Conservation (phyloP, 35 echinoderm and acorn worm genomes). For the Acanthaster planci region DNA sequence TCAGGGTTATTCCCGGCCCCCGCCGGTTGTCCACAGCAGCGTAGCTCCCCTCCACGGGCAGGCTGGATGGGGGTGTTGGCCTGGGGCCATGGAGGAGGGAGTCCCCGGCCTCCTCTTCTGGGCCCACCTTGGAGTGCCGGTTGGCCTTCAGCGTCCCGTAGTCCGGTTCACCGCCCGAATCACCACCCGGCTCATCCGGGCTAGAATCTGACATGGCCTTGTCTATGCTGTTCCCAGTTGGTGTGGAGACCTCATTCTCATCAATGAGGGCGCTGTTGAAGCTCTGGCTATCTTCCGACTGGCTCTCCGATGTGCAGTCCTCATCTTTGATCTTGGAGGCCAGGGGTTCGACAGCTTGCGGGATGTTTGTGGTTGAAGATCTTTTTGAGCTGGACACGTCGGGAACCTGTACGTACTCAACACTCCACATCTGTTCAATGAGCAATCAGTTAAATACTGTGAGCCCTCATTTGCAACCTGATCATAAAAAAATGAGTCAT, state of each 20-base stretch:
- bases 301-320: slow-evolving; percentile 66
- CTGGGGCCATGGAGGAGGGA: neutral
- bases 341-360: neutral
- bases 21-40: neutral
- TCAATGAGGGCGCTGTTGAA: slow-evolving; percentile 57
- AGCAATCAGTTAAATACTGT: too few species aligned
- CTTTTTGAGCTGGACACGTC: slow-evolving; percentile 45
- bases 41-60: neutral
- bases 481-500: too few species aligned
- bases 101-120: neutral
- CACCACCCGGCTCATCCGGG: slow-evolving; percentile 39
- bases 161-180: neutral
- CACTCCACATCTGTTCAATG: slow-evolving; percentile 88
- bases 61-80: neutral
- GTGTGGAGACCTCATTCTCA: slow-evolving; percentile 48
- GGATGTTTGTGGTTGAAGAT: neutral
- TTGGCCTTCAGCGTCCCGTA: neutral
- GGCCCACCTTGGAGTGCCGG: neutral
- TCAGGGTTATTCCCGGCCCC: neutral
- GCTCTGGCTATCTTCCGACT: slow-evolving; percentile 91
- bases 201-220: slow-evolving; percentile 54
- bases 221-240: slow-evolving; percentile 27
- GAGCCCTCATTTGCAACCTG: too few species aligned
- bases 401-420: slow-evolving; percentile 95
- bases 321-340: slow-evolving; percentile 25